Conservation (phyloP, 2,797 vertebrate species). For the Gymnoscopelus braueri region DNA sequence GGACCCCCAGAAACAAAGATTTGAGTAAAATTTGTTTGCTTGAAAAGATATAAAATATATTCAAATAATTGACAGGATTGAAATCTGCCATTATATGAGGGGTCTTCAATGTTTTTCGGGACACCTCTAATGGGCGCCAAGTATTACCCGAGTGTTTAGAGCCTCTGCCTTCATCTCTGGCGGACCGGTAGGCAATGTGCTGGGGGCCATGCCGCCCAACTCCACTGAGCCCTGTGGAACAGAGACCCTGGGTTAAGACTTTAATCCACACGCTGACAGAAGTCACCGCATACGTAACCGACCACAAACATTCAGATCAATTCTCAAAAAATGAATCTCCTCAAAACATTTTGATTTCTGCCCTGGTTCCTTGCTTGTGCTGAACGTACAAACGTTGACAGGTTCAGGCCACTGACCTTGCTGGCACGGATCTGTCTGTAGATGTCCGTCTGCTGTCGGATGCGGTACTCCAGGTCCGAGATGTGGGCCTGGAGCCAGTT, state of each 20-base stretch:
- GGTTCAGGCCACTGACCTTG: constrained; percentile 82
- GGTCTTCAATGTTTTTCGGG: too few species aligned
- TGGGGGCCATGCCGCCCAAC: constrained; percentile 83
- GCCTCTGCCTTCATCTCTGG: constrained; percentile 84
- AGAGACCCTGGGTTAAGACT: neutral
- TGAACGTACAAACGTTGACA: too few species aligned
- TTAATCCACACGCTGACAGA: neutral
- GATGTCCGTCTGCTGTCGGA: constrained; percentile 97
- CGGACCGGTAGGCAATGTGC: constrained; percentile 72
- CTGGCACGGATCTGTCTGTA: constrained; percentile 94
- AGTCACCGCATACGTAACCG: neutral
- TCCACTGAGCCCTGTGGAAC: constrained; percentile 88
- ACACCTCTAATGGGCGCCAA: neutral
- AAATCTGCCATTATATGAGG: too few species aligned
- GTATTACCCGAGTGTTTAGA: constrained; percentile 64
- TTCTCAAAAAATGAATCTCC: too few species aligned
- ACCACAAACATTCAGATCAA: too few species aligned
- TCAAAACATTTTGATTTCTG: too few species aligned
- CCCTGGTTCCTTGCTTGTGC: too few species aligned
- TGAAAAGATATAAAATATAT: too few species aligned
- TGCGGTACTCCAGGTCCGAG: constrained; percentile 98
- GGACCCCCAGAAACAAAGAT: too few species aligned
- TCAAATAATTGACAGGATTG: too few species aligned
- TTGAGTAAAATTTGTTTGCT: too few species aligned
- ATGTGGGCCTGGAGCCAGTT: constrained; percentile 99